Evolutionary conservation across 2,113 vertebrate genomes (phyloP), one percentile per base, ranked within the genome.

Genomic region (Argyrosomus japonicus): DNA sequence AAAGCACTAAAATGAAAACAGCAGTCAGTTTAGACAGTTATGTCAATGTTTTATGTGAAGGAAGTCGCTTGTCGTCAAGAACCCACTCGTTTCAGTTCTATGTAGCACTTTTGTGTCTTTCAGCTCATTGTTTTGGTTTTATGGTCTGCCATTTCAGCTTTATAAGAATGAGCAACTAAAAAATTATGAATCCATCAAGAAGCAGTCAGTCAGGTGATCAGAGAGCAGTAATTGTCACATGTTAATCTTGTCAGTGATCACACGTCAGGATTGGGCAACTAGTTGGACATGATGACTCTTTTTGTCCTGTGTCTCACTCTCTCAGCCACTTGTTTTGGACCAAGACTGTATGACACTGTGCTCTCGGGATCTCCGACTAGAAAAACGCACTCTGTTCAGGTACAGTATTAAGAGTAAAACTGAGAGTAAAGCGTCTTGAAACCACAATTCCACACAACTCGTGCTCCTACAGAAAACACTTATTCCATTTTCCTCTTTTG

Each of bases 381-480:
- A 99, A 87, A 99, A 96, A 88, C 97, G 98, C 54, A 98, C 98
- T 81, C 95, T 99, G 87, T 99, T 99, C 95, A 96, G 98, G 98
- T 99, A 92, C 3, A 32, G 56, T 68, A 40, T n/a, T 29, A 5
- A 48, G 60, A 45, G 6, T 68, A 6, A 56, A 62, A 32, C 2
- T 76, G 18, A 64, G 36, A 53, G 23, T 4, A 70, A 69, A 5
- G 10, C 4, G 56, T 21, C 17, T 40, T 25, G 9, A 68, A 43
- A 47, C 47, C 45, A 27, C 3, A 0, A 21, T 32, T 32, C 32
- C 36, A 40, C 36, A 40, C 4, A 17, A 6, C 17, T 27, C 2
- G 5, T 10, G 8, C 13, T 27, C 2, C 51, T 36, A 53, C 47
- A 57, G 10, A n/a, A 62, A 50, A 32, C 0, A 0, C 1, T 69